phyloP scores from a whole-genome alignment of 2,888 invertebrate genomes.

The Cryptocheilus praepositus region DNA sequence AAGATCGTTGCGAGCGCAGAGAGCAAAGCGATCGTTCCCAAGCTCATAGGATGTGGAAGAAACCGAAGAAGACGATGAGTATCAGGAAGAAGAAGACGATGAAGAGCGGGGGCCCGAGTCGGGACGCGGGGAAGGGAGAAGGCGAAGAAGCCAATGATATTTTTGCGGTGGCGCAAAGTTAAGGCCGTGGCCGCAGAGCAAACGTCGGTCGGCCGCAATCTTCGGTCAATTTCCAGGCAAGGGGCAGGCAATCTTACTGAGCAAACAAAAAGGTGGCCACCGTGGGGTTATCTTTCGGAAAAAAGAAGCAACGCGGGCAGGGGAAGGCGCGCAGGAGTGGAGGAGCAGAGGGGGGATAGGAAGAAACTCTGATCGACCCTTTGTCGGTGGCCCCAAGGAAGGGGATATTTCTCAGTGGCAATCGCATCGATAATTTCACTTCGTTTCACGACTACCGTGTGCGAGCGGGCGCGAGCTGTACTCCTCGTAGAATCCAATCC shows the following conservation, averaged over 20 bases:
- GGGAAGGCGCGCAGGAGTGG: slow-evolving; percentile 25
- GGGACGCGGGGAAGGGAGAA: slow-evolving; percentile 20
- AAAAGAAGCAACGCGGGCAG: slow-evolving; percentile 45
- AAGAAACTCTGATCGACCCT: slow-evolving; percentile 62
- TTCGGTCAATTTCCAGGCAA: slow-evolving; percentile 70
- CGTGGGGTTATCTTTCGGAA: slow-evolving; percentile 33
- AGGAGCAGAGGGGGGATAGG: neutral
- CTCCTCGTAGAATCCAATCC: slow-evolving; percentile 44
- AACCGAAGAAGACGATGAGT: slow-evolving; percentile 11
- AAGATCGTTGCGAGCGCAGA: neutral
- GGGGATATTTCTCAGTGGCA: slow-evolving; percentile 65
- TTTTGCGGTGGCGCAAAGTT: slow-evolving; percentile 68
- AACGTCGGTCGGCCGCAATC: slow-evolving; percentile 73
- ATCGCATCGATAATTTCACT: slow-evolving; percentile 69
- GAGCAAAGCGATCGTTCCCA: slow-evolving; percentile 19
- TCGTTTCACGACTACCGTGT: slow-evolving; percentile 56
- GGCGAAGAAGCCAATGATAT: slow-evolving; percentile 58
- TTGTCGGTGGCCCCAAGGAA: slow-evolving; percentile 60
- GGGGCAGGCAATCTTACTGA: slow-evolving; percentile 68
- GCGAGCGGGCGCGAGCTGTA: slow-evolving; percentile 2
- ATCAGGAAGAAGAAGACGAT: slow-evolving; percentile 19
- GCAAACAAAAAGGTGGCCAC: slow-evolving; percentile 69
- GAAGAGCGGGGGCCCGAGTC: slow-evolving; percentile 14
- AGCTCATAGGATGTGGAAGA: slow-evolving; percentile 17
- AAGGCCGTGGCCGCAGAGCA: slow-evolving; percentile 68